These are phyloP conservation scores for Papilio glaucus DNA, from an alignment of 1,140 invertebrate genomes.

Conservation along the genomic window DNA sequence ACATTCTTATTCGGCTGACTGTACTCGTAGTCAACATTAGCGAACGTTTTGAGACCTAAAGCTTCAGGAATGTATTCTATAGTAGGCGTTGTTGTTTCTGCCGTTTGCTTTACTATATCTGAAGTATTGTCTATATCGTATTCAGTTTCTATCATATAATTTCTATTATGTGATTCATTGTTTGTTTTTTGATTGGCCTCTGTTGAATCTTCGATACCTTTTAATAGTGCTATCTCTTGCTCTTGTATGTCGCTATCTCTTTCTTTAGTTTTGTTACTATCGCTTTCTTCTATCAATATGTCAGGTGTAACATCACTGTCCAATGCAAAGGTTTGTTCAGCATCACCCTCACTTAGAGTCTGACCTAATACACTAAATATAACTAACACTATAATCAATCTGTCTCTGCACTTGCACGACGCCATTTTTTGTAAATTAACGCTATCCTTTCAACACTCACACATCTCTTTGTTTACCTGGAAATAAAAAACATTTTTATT, in stretches of 20 bases:
- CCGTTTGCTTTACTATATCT: conserved; percentile 36
- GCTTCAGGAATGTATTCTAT: conserved; percentile 36
- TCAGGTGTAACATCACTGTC: not conserved
- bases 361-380: not conserved
- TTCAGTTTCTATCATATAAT: not conserved
- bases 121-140: conserved; percentile 37
- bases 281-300: not conserved
- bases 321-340: not conserved
- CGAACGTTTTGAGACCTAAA: conserved; percentile 30
- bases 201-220: not conserved
- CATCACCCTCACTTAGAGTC: conserved; percentile 1
- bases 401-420: not conserved
- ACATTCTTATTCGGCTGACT: conserved; percentile 16
- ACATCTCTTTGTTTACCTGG: conserved; percentile 17
- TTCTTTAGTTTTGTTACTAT: not conserved
- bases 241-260: not conserved
- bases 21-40: conserved; percentile 6
- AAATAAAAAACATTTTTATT: not conserved
- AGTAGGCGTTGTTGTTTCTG: conserved; percentile 13
- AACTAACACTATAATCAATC: conserved; percentile 21
- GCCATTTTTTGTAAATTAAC: not conserved
- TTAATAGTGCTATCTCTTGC: not conserved
- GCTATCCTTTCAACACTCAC: not conserved
- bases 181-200: not conserved
- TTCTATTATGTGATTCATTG: not conserved